These are phyloP conservation scores for Pachydiplax longipennis DNA, from an alignment of 2,888 invertebrate genomes.

Conservation along the genomic window DNA sequence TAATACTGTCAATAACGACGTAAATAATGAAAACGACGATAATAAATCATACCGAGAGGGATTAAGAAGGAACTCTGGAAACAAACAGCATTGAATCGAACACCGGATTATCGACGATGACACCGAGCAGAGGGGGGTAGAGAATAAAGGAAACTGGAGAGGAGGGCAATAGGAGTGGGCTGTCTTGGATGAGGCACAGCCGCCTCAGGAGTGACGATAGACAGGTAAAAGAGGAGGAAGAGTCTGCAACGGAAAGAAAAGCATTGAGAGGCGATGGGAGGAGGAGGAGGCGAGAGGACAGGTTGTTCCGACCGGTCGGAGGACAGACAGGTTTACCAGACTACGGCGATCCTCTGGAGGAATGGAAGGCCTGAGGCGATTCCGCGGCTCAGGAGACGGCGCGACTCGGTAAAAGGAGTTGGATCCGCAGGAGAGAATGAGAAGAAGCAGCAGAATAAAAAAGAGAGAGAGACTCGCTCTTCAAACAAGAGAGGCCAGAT, in stretches of 20 bases:
- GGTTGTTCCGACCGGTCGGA: conserved; percentile 40
- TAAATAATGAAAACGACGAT: too few species aligned
- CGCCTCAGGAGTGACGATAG: neutral
- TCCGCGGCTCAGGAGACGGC: neutral
- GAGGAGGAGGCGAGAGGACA: neutral
- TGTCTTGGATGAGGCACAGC: neutral
- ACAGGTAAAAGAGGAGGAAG: neutral
- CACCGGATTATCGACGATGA: neutral
- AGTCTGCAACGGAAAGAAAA: neutral
- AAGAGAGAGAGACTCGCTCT: neutral
- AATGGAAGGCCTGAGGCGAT: neutral
- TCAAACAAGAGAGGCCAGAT: neutral
- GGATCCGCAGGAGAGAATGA: neutral
- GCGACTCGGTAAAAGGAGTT: neutral
- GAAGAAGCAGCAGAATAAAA: too few species aligned
- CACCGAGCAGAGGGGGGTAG: neutral
- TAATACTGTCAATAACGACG: too few species aligned
- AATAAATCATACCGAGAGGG: too few species aligned
- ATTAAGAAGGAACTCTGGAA: too few species aligned
- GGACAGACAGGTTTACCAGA: conserved; percentile 40
- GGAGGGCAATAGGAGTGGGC: neutral
- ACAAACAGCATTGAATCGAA: neutral
- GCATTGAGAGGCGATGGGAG: neutral
- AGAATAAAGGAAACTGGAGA: neutral
- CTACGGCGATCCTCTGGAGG: neutral